phyloP scores from a whole-genome alignment of 2,113 vertebrate species.

The Ceratotherium simum region DNA sequence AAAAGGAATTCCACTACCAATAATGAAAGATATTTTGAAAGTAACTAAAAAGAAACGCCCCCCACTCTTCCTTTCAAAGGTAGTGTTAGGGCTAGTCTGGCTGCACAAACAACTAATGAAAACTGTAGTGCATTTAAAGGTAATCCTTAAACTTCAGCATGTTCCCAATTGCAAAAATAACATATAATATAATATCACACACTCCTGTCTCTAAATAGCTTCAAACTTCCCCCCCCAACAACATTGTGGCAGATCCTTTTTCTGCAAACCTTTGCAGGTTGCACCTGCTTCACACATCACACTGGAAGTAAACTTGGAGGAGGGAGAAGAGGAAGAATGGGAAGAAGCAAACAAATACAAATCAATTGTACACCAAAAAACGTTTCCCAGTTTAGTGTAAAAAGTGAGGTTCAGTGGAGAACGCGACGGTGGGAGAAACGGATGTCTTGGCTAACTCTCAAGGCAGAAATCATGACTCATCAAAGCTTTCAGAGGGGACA shows the following conservation, averaged over 20 bases:
- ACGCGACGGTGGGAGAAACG: background rate
- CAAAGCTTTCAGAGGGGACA: conserved; percentile 47
- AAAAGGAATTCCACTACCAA: background rate
- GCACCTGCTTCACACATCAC: conserved; percentile 36
- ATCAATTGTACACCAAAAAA: background rate
- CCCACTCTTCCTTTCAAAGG: background rate
- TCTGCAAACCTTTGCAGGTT: background rate
- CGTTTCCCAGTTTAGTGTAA: background rate
- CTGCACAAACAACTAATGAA: background rate
- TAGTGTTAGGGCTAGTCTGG: background rate
- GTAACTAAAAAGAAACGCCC: background rate
- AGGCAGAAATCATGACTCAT: conserved; percentile 73
- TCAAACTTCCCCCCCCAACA: background rate
- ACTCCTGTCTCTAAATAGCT: background rate
- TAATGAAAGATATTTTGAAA: conserved; percentile 36
- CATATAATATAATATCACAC: background rate
- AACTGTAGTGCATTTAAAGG: background rate
- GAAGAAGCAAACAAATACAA: conserved; percentile 42
- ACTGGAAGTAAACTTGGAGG: background rate
- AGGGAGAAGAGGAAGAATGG: background rate
- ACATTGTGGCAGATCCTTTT: background rate
- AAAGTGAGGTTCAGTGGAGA: background rate
- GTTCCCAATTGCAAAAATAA: background rate
- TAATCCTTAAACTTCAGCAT: background rate
- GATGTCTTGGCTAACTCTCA: conserved; percentile 28